Evolutionary conservation across 2,888 invertebrate genomes (phyloP).

Genomic region (Caenorhabditis sp.): DNA sequence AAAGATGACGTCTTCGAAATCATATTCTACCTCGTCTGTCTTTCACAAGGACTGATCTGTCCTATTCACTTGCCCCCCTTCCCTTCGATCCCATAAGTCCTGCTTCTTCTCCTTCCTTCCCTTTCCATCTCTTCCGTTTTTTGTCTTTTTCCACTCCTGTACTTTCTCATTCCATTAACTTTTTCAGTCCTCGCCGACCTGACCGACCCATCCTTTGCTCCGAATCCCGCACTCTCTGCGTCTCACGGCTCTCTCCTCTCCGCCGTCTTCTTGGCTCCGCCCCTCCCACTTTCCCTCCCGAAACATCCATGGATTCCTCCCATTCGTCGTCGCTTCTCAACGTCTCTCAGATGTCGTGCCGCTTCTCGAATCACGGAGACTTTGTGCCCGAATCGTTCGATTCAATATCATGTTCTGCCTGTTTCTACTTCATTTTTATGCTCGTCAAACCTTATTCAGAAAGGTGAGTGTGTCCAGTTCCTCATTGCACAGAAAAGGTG

Average conservation of each 20-base stretch:
- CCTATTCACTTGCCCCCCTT: too few relatives aligned
- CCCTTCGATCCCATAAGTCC: too few relatives aligned
- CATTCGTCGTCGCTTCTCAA: constrained; percentile 5
- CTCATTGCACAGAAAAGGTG: constrained; percentile 10
- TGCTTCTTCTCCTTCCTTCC: too few relatives aligned
- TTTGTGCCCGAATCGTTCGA: constrained; percentile 56
- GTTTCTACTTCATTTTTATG: constrained; percentile 64
- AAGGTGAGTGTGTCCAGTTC: constrained; percentile 33
- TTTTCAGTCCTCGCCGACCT: too few relatives aligned
- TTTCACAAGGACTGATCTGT: too few relatives aligned
- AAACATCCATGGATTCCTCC: constrained; percentile 25
- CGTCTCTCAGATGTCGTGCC: constrained; percentile 60
- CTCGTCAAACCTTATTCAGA: constrained; percentile 27
- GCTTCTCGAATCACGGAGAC: constrained; percentile 56
- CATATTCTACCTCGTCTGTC: too few relatives aligned
- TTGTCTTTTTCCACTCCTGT: neutral
- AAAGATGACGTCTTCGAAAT: too few relatives aligned
- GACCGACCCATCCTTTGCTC: constrained; percentile 5
- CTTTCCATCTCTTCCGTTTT: constrained; percentile 2
- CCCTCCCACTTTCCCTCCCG: constrained; percentile 6
- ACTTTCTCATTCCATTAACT: constrained; percentile 36
- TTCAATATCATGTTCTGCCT: constrained; percentile 59
- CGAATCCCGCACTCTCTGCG: too few relatives aligned
- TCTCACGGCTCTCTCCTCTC: neutral
- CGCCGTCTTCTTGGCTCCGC: constrained; percentile 15